Evolutionary conservation across 2,113 vertebrate species (phyloP).

Genomic region (Delphinapterus leucas): DNA sequence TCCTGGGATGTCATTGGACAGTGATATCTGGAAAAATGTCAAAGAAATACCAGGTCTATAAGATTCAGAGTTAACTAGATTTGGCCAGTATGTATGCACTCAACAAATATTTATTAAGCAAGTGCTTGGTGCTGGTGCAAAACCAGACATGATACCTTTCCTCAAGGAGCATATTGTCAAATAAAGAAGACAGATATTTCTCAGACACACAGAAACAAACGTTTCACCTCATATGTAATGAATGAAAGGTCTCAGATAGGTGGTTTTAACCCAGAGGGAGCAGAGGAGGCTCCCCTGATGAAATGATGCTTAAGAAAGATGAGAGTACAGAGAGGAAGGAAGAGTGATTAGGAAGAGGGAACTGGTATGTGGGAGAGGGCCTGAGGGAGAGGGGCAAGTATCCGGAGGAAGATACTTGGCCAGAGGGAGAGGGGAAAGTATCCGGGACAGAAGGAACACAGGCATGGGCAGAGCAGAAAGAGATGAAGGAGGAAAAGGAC

Average conservation of each 20-base stretch:
- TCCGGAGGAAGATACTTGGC: too few relatives aligned
- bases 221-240: neutral
- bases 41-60: neutral
- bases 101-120: neutral
- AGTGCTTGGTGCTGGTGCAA: neutral
- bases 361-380: too few relatives aligned
- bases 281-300: neutral
- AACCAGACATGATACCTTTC: neutral
- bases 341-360: neutral
- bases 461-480: neutral
- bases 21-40: neutral
- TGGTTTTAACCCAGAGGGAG: neutral
- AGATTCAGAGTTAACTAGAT: neutral
- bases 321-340: neutral
- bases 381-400: neutral
- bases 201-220: neutral
- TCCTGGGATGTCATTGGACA: neutral
- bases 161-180: neutral
- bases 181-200: neutral
- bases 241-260: neutral
- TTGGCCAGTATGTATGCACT: neutral
- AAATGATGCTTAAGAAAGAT: neutral
- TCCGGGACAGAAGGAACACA: neutral
- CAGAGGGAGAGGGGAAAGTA: neutral
- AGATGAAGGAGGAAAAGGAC: neutral